Conservation (phyloP, 2,888 invertebrate genomes). For the Polydesmus complanatus region DNA sequence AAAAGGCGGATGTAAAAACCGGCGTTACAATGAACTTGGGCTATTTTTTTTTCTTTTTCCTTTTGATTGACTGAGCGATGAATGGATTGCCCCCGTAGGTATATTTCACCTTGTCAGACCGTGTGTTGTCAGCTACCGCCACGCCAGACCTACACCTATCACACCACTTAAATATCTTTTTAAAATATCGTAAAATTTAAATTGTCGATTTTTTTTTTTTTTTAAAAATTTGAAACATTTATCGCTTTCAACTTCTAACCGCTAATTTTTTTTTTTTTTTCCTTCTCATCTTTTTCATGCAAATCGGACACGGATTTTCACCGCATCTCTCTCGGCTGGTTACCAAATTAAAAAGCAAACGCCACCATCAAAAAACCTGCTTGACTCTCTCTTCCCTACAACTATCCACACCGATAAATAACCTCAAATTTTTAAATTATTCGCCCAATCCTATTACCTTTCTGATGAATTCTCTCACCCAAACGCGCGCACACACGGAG, state of each 20-base stretch:
- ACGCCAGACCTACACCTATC: neutral
- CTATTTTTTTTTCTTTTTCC: neutral
- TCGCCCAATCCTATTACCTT: too few relatives aligned
- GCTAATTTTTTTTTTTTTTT: neutral
- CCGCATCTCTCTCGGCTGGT: too few relatives aligned
- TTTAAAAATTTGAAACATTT: neutral
- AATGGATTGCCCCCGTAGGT: neutral
- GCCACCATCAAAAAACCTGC: too few relatives aligned
- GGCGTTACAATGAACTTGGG: neutral
- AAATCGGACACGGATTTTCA: too few relatives aligned
- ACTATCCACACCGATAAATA: too few relatives aligned
- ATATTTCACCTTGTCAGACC: neutral
- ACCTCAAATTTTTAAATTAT: too few relatives aligned
- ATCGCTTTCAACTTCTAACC: neutral
- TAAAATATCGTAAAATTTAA: neutral
- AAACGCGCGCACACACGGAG: too few relatives aligned
- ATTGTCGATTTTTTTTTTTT: neutral
- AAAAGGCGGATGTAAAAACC: neutral
- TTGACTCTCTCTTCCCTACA: too few relatives aligned
- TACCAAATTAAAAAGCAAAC: too few relatives aligned
- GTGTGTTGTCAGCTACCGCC: neutral
- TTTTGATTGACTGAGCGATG: too few relatives aligned
- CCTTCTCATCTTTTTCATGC: too few relatives aligned
- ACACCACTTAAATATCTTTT: neutral
- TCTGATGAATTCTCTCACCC: too few relatives aligned